Percentiles rank a stretch among this genome's conserved stretches.
These are phyloP conservation scores for Casuarius casuarius DNA, from an alignment of 2,113 vertebrate genomes.

Conservation along the genomic window DNA sequence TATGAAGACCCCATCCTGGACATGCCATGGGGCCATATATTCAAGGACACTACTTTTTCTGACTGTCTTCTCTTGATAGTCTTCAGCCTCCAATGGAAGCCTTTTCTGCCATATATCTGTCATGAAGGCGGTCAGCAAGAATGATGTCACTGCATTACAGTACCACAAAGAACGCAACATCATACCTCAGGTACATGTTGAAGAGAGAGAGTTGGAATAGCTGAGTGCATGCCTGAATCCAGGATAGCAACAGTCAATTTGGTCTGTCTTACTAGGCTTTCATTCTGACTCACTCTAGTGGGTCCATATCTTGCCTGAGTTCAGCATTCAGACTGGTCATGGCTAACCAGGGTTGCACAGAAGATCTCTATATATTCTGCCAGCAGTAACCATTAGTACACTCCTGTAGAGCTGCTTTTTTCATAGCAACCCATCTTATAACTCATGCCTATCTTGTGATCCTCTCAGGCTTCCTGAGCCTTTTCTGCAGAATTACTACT, in stretches of 20 bases:
- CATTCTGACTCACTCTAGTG: not conserved
- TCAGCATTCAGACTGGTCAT: not conserved
- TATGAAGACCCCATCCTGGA: not conserved
- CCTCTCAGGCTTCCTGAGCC: not conserved
- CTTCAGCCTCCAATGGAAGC: not conserved
- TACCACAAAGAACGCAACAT: not conserved
- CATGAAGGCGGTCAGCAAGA: not conserved
- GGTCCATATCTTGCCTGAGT: not conserved
- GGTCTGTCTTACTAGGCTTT: not conserved
- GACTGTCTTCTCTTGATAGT: not conserved
- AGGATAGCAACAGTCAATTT: not conserved
- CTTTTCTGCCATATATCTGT: not conserved
- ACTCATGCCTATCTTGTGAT: not conserved
- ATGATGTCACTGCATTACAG: not conserved
- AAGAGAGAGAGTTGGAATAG: not conserved
- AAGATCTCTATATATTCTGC: not conserved
- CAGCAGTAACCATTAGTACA: not conserved
- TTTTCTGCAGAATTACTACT: not conserved
- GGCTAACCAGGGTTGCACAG: not conserved
- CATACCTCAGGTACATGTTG: not conserved
- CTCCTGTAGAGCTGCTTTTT: not conserved
- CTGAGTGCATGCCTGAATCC: not conserved
- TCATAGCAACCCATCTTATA: not conserved
- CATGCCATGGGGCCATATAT: accelerated
- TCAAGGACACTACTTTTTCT: not conserved